Base-by-base conservation (phyloP, 2,113 vertebrate species). In the Anhinga anhinga region DNA sequence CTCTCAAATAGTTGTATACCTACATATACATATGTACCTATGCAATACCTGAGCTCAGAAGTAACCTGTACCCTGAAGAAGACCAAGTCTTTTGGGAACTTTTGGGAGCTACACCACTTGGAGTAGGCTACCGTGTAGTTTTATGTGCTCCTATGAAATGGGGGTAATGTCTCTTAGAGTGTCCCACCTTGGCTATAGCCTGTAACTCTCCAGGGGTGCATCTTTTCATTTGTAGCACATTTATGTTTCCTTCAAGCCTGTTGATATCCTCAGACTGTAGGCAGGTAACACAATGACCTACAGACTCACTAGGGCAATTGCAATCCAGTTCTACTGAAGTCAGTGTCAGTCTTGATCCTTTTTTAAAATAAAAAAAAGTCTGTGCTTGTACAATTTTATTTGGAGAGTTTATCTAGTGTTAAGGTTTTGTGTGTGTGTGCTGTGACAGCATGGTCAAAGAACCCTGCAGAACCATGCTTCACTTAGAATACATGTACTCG, bases 91-190 rank as follows among this genome's bases (percentile, higher is more conserved):
- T 82, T 29, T 22, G 44, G 20, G 42, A 49, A 9, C 16, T 27
- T 86, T 34, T 32, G 36, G 26, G 66, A 55, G 53, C 49, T 58
- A 2, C 19, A 13, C 45, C 7, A 10, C n/a, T 40, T 27, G 62
- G 36, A 45, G 36, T 13, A 9, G 34, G 47, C 42, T 34, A 9
- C 55, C 0, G 0, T 21, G 55, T 26, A 5, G 18, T 47, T 71
- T 52, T 47, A 30, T 44, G n/a, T 52, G 69, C 26, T 59, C 25
- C 36, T 53, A 25, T 58, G 53, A 15, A 71, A 17, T 7, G 29
- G n/a, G 50, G 25, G 2, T n/a, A n/a, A 59, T 34, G 23, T 40
- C 38, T 11, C 23, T 40, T 27, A 22, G 27, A 42, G 63, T 27
- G 16, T 53, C 77, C 21, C 13, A 9, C 27, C 30, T 38, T 53